These are phyloP conservation scores for Andrena dorsata DNA, from an alignment of 2,888 invertebrate genomes.

Conservation along the genomic window DNA sequence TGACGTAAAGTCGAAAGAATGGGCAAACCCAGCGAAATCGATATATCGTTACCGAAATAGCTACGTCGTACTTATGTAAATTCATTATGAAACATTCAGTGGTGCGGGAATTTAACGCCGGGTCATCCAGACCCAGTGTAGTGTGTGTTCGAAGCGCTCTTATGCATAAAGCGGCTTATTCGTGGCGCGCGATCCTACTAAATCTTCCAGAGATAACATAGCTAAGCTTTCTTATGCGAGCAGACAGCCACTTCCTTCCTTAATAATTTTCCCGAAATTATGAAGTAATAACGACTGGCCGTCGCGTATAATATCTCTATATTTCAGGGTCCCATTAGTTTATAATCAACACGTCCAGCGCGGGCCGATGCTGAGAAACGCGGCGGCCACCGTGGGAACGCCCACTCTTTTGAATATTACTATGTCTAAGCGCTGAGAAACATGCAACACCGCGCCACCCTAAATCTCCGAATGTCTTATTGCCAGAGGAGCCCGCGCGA, in stretches of 20 bases:
- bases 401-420: constrained; percentile 84
- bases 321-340: constrained; percentile 83
- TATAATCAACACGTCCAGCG: constrained; percentile 83
- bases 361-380: constrained; percentile 77
- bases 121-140: constrained; percentile 52
- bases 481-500: constrained; percentile 21
- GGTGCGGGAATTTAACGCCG: constrained; percentile 44
- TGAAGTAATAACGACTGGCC: constrained; percentile 78
- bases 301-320: constrained; percentile 84
- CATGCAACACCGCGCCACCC: constrained; percentile 77
- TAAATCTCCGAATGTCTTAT: constrained; percentile 65
- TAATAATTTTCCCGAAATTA: constrained; percentile 82
- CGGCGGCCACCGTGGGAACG: constrained; percentile 74
- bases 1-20: constrained; percentile 31
- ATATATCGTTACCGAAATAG: constrained; percentile 48
- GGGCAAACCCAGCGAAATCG: constrained; percentile 26
- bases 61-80: constrained; percentile 55
- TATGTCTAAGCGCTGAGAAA: constrained; percentile 82
- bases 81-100: constrained; percentile 60
- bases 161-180: constrained; percentile 69
- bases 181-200: constrained; percentile 71
- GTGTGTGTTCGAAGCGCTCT: constrained; percentile 56
- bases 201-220: constrained; percentile 80
- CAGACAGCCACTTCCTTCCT: constrained; percentile 82
- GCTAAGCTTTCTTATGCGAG: constrained; percentile 82